phyloP scores from a whole-genome alignment of 2,113 vertebrate genomes.

The Notarius quadriscutis region DNA sequence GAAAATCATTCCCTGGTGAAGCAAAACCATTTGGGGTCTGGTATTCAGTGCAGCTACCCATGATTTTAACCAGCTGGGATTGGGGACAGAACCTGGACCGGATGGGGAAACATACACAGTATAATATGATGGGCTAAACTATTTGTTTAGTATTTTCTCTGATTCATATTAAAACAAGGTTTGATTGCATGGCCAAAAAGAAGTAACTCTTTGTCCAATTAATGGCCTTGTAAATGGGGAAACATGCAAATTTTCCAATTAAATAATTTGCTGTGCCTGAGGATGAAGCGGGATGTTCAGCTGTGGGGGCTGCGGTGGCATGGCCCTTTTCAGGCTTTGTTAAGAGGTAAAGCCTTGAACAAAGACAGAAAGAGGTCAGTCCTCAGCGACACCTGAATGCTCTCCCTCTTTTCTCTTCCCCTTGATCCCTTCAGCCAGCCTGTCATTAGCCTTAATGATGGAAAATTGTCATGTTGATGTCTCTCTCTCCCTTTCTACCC shows the following conservation, averaged over 20 bases:
- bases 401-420: slow-evolving; percentile 97
- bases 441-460: slow-evolving; percentile 99
- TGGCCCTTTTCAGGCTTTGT: slow-evolving; percentile 84
- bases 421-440: slow-evolving; percentile 99
- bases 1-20: slow-evolving; percentile 43
- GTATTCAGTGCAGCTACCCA: slow-evolving; percentile 47
- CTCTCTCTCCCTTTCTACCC: slow-evolving; percentile 81
- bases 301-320: slow-evolving; percentile 84
- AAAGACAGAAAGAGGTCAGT: slow-evolving; percentile 99
- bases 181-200: slow-evolving; percentile 72
- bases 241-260: slow-evolving; percentile 90
- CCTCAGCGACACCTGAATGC: slow-evolving; percentile 99
- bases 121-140: slow-evolving; percentile 35
- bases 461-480: slow-evolving; percentile 99
- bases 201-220: slow-evolving; percentile 81
- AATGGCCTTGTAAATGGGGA: slow-evolving; percentile 78
- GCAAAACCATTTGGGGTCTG: slow-evolving; percentile 30
- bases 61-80: slow-evolving; percentile 48
- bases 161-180: slow-evolving; percentile 65
- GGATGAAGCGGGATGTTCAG: slow-evolving; percentile 86
- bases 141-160: slow-evolving; percentile 55
- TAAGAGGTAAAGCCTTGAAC: slow-evolving; percentile 97
- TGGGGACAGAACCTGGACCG: slow-evolving; percentile 23
- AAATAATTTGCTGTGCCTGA: slow-evolving; percentile 85
- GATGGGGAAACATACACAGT: background rate